Evolutionary conservation across 2,797 vertebrate genomes (phyloP).

Genomic region (Protosalanx chinensis): DNA sequence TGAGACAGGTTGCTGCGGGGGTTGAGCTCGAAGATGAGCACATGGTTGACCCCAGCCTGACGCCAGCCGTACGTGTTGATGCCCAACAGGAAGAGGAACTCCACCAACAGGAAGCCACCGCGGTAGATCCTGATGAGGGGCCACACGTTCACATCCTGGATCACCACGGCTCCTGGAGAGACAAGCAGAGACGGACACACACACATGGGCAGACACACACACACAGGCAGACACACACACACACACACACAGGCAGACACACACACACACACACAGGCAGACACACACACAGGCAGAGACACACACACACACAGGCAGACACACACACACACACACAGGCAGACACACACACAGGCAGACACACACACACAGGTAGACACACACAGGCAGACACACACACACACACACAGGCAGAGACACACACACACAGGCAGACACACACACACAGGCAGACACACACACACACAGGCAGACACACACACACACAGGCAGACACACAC

Average conservation of each 20-base stretch:
- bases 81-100: constrained; percentile 98
- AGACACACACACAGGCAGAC: no score
- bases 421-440: no score
- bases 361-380: no score
- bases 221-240: background rate
- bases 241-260: background rate
- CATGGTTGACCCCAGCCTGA: constrained; percentile 97
- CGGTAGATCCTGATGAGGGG: constrained; percentile 96
- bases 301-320: no score
- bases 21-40: constrained; percentile 98
- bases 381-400: no score
- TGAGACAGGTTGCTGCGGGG: constrained; percentile 97
- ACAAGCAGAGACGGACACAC: background rate
- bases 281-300: no score
- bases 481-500: no score
- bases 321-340: no score
- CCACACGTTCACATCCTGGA: constrained; percentile 76
- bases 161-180: constrained; percentile 73
- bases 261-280: no score
- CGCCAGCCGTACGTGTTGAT: constrained; percentile 99
- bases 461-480: no score
- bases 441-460: no score
- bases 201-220: background rate
- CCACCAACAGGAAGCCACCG: constrained; percentile 95
- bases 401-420: no score